phyloP scores from a whole-genome alignment of 2,797 vertebrate species.

The Philypnodon macrostomus region DNA sequence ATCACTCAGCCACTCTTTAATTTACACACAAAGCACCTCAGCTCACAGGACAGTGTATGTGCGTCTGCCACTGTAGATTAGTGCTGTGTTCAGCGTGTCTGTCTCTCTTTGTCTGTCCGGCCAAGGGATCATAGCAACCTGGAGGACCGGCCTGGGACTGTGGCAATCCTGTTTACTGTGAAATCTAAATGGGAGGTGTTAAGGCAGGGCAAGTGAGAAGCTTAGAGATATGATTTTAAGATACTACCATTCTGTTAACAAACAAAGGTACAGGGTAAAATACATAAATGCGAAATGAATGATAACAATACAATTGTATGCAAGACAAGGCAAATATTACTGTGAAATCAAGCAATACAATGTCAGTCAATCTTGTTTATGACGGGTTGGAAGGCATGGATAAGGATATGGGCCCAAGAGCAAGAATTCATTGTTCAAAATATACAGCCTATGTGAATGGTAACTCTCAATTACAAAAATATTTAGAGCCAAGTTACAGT shows the following conservation, averaged over 20 bases:
- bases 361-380: too few species aligned
- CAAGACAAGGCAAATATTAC: too few species aligned
- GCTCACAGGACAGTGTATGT: conserved; percentile 40
- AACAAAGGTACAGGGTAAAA: not conserved
- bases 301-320: not conserved
- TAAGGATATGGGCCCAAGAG: too few species aligned
- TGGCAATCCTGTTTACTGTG: conserved; percentile 76
- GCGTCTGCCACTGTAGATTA: conserved; percentile 72
- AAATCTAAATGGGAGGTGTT: conserved; percentile 45
- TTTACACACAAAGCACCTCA: conserved; percentile 66
- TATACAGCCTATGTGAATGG: too few species aligned
- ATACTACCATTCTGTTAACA: conserved; percentile 1
- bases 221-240: conserved; percentile 1
- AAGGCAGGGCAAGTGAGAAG: conserved; percentile 10
- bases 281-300: not conserved
- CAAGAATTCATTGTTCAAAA: too few species aligned
- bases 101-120: conserved; percentile 73
- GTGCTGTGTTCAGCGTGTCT: conserved; percentile 68
- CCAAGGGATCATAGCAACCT: conserved; percentile 74
- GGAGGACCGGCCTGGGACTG: conserved; percentile 62
- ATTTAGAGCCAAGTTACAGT: too few species aligned
- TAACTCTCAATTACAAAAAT: too few species aligned
- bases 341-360: too few species aligned
- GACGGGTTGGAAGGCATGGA: too few species aligned
- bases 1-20: conserved; percentile 62